Percentiles rank a stretch among this genome's conserved stretches.
These are phyloP conservation scores for Budorcas taxicolor DNA, from an alignment of 2,113 vertebrate species.

Conservation along the genomic window DNA sequence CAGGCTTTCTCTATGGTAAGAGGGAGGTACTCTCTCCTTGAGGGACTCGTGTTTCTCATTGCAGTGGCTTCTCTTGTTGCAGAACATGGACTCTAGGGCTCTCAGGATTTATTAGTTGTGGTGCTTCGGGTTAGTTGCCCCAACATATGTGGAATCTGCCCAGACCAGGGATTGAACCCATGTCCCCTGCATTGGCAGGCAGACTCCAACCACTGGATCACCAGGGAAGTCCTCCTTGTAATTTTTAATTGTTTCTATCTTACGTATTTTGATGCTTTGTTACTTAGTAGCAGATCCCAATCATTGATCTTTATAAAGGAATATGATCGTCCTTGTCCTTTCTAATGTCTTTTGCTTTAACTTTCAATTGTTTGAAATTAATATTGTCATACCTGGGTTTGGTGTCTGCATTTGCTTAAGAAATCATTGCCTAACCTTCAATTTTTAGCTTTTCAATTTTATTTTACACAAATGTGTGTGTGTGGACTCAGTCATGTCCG, in stretches of 20 bases:
- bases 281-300: not conserved
- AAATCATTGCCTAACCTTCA: not conserved
- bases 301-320: not conserved
- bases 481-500: not conserved
- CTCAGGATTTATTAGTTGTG: not conserved
- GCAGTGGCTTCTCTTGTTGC: not conserved
- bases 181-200: not conserved
- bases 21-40: not conserved
- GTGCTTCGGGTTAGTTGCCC: not conserved
- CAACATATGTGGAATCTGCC: not conserved
- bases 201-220: not conserved
- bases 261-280: not conserved
- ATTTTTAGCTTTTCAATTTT: not conserved
- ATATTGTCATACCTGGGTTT: not conserved
- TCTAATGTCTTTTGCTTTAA: not conserved
- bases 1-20: not conserved
- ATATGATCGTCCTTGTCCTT: not conserved
- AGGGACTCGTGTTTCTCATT: not conserved
- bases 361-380: not conserved
- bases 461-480: not conserved
- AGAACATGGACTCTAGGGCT: not conserved
- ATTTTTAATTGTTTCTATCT: not conserved
- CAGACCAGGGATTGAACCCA: not conserved
- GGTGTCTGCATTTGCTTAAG: not conserved
- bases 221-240: not conserved